Evolutionary conservation across 2,888 invertebrate species (phyloP).

Genomic region (Saturnia pavonia): DNA sequence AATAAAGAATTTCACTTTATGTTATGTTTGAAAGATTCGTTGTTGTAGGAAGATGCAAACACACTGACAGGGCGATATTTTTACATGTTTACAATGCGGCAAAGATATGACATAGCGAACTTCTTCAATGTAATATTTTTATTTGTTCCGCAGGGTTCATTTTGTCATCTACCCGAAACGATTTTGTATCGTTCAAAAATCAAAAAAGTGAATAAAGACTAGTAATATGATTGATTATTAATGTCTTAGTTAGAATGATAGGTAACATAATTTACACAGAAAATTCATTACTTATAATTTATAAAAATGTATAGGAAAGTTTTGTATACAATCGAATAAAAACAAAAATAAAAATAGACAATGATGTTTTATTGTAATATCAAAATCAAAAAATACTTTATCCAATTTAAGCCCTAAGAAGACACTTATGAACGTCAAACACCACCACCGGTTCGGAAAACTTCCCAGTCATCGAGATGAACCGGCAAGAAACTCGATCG

Average conservation of each 20-base stretch:
- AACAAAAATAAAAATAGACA: slow-evolving; percentile 77
- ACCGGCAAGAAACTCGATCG: too few species aligned
- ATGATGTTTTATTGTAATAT: slow-evolving; percentile 58
- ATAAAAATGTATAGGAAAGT: slow-evolving; percentile 66
- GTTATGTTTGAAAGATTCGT: too few species aligned
- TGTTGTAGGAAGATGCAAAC: too few species aligned
- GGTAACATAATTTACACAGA: slow-evolving; percentile 48
- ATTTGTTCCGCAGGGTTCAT: neutral
- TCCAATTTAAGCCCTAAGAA: too few species aligned
- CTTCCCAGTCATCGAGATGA: too few species aligned
- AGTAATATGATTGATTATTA: slow-evolving; percentile 44
- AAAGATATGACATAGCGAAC: too few species aligned
- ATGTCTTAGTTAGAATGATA: slow-evolving; percentile 58
- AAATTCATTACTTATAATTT: slow-evolving; percentile 61
- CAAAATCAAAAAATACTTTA: too few species aligned
- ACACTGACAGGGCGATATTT: too few species aligned
- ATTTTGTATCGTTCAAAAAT: slow-evolving; percentile 45
- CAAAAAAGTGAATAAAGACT: slow-evolving; percentile 68
- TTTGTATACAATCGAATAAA: slow-evolving; percentile 69
- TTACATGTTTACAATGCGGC: too few species aligned
- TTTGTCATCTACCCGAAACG: slow-evolving; percentile 5
- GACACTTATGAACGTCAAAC: too few species aligned
- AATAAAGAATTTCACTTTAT: too few species aligned
- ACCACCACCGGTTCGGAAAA: too few species aligned
- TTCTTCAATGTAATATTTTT: neutral